phyloP scores from a whole-genome alignment of 2,113 vertebrate genomes.

The Lathamus discolor region DNA sequence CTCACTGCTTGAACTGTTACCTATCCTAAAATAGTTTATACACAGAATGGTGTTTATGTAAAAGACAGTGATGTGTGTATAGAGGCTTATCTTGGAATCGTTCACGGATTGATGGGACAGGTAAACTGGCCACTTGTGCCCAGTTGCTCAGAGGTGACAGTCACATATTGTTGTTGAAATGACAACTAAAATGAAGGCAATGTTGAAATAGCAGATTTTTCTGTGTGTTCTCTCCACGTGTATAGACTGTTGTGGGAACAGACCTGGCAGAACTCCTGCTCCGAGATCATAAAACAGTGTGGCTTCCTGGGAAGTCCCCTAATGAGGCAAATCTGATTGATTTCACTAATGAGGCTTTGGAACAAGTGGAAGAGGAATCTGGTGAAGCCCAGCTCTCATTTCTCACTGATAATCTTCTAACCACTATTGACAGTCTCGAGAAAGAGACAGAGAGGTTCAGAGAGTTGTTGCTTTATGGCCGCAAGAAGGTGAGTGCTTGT shows the following conservation, averaged over 20 bases:
- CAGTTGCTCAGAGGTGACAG: background rate
- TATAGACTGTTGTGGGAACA: conserved; percentile 93
- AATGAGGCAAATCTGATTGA: conserved; percentile 96
- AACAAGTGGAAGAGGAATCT: conserved; percentile 85
- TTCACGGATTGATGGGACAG: background rate
- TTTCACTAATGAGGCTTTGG: conserved; percentile 91
- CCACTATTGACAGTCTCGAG: conserved; percentile 75
- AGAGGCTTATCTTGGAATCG: background rate
- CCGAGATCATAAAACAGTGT: conserved; percentile 90
- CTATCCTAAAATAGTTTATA: background rate
- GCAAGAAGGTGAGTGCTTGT: conserved; percentile 84
- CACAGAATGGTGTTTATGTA: background rate
- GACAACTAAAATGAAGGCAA: background rate
- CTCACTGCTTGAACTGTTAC: background rate
- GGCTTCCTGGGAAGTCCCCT: conserved; percentile 96
- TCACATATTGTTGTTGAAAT: background rate
- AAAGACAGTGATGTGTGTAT: background rate
- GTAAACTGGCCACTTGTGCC: background rate
- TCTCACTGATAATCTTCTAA: conserved; percentile 84
- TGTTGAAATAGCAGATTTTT: background rate
- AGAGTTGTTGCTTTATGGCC: conserved; percentile 93
- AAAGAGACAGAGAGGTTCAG: conserved; percentile 93
- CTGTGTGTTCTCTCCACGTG: background rate
- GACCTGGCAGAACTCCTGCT: conserved; percentile 93
- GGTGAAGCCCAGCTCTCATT: conserved; percentile 90